Conservation (phyloP, 2,797 vertebrate genomes). For the Mormyrops boulengeri region DNA sequence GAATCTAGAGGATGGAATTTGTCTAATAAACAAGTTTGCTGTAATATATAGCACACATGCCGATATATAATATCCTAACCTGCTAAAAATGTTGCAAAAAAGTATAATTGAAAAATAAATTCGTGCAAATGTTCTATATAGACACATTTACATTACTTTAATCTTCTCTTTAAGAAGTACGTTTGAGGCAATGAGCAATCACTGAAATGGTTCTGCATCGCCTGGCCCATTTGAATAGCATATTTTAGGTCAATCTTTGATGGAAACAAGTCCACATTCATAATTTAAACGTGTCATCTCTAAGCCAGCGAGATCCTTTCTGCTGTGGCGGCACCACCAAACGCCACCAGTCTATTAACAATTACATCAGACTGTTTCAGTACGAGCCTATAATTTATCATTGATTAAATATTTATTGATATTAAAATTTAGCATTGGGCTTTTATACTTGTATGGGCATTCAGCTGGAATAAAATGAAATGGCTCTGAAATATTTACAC, state of each 20-base stretch:
- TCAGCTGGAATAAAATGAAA: slow-evolving; percentile 46
- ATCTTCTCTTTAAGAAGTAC: background rate
- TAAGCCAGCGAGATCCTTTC: slow-evolving; percentile 36
- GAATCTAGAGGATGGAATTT: background rate
- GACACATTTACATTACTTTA: background rate
- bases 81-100: background rate
- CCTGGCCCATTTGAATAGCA: slow-evolving; percentile 33
- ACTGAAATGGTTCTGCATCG: slow-evolving; percentile 36
- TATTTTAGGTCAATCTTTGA: slow-evolving; percentile 50
- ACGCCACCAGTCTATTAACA: slow-evolving; percentile 48
- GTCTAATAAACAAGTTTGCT: background rate
- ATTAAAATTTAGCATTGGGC: slow-evolving; percentile 49
- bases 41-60: background rate
- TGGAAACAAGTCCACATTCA: slow-evolving; percentile 38
- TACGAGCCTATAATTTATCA: slow-evolving; percentile 46
- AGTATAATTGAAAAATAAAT: background rate
- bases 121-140: background rate
- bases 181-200: slow-evolving; percentile 29
- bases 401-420: slow-evolving; percentile 50
- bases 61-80: background rate
- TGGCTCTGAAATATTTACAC: slow-evolving; percentile 52
- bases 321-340: slow-evolving; percentile 34
- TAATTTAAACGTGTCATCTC: slow-evolving; percentile 48
- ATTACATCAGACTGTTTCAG: slow-evolving; percentile 39
- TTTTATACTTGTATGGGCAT: slow-evolving; percentile 36